phyloP scores from a whole-genome alignment of 2,888 invertebrate species.

The Pheosia tremula region DNA sequence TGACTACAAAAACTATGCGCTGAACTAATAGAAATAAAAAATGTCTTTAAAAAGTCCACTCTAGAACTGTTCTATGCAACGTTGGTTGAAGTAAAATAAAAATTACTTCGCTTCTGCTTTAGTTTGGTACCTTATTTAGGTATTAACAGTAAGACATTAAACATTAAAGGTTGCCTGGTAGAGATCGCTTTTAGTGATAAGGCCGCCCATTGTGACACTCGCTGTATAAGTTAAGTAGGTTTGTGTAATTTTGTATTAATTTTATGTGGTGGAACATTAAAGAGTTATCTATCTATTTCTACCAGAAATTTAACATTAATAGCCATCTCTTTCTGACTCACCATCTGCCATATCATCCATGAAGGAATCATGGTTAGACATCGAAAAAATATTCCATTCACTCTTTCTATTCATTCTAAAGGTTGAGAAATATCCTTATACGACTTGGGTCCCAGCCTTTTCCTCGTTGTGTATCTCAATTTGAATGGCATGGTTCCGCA shows the following conservation, averaged over 20 bases:
- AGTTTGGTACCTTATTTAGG: too few relatives aligned
- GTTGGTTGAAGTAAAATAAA: background rate
- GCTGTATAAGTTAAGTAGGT: too few relatives aligned
- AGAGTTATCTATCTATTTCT: too few relatives aligned
- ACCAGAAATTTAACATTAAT: too few relatives aligned
- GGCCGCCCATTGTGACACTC: too few relatives aligned
- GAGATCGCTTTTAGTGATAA: too few relatives aligned
- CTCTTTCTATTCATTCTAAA: constrained; percentile 6
- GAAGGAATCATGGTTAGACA: background rate
- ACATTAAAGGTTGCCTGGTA: too few relatives aligned
- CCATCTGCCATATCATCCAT: background rate
- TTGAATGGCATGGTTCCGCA: constrained; percentile 50
- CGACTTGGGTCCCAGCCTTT: constrained; percentile 29
- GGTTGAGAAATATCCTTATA: background rate
- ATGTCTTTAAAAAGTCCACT: constrained; percentile 34
- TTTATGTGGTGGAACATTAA: too few relatives aligned
- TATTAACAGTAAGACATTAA: too few relatives aligned
- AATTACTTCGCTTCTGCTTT: background rate
- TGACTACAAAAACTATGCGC: constrained; percentile 57
- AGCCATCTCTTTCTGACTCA: background rate
- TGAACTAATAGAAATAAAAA: constrained; percentile 53
- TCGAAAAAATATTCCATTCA: constrained; percentile 3
- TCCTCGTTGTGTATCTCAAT: constrained; percentile 50
- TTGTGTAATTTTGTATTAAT: too few relatives aligned
- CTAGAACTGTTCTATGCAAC: constrained; percentile 33